phyloP scores from a whole-genome alignment of 2,113 vertebrate species.

The Sceloporus undulatus region DNA sequence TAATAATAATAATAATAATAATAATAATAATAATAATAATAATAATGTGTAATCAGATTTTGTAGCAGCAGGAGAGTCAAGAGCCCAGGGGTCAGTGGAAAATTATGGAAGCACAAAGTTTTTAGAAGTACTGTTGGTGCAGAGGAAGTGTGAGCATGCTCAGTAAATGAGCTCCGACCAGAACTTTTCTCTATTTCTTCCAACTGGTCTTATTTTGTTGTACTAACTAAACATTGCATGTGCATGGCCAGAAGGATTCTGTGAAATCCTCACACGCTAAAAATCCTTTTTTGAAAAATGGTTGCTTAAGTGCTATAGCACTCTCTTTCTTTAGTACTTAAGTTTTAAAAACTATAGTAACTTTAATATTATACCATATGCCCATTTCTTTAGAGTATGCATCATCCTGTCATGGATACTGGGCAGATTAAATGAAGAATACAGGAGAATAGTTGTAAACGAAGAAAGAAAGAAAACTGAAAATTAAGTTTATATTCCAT shows the following conservation, averaged over 20 bases:
- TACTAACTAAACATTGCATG: constrained; percentile 80
- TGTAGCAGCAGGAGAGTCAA: background rate
- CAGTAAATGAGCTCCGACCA: constrained; percentile 81
- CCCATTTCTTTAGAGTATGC: constrained; percentile 37
- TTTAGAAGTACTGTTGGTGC: constrained; percentile 63
- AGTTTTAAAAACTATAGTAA: constrained; percentile 30
- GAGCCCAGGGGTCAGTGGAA: constrained; percentile 13
- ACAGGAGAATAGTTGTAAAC: too few relatives aligned
- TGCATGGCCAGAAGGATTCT: constrained; percentile 75
- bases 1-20: too few relatives aligned
- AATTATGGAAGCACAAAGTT: background rate
- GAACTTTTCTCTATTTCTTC: constrained; percentile 60
- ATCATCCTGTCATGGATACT: constrained; percentile 36
- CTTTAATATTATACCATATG: constrained; percentile 3
- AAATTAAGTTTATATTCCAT: constrained; percentile 35
- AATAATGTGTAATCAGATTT: background rate
- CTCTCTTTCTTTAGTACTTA: constrained; percentile 35
- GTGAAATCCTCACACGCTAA: constrained; percentile 67
- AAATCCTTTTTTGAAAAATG: constrained; percentile 53
- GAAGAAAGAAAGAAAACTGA: constrained; percentile 5
- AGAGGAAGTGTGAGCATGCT: constrained; percentile 80
- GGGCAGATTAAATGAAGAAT: constrained; percentile 22
- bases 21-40: too few relatives aligned
- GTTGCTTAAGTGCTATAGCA: constrained; percentile 38
- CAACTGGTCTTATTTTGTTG: constrained; percentile 59